Evolutionary conservation across 1,140 invertebrate species (phyloP), one percentile per base, ranked within the genome.

Genomic region (Habropoda laboriosa): DNA sequence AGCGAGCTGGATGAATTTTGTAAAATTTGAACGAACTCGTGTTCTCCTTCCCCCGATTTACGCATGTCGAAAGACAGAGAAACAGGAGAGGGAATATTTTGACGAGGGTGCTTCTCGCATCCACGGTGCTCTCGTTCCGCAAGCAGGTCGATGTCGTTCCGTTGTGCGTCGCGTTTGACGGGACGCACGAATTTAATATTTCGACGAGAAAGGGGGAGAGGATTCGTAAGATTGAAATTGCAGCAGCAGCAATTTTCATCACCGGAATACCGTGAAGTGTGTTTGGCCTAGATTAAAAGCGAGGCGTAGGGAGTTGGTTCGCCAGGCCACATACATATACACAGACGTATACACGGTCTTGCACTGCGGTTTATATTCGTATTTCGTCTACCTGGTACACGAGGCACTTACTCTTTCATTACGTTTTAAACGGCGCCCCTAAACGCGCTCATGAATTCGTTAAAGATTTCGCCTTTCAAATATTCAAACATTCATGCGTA

Each of bases 271-370:
- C 21, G 38, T 60, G 76, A 63, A 79, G 68, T 71, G 68, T 61
- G 77, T 73, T 73, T 79, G 77, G 58, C 77, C 68, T 57, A 63
- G 68, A 79, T 79, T 79, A 73, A 79, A 79, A 73, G 49, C 58
- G 77, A 73, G 30, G 27, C 47, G 30, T n/a, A 47, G 18, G 68
- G 45, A 61, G 55, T 49, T 42, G 75, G 32, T 35, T 60, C 27
- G 24, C 42, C 8, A n/a, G n/a, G 8, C 30, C 18, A 8, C 51
- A 4, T n/a, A n/a, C n/a, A n/a, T n/a, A n/a, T n/a, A n/a, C n/a
- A n/a, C n/a, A n/a, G n/a, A n/a, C n/a, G n/a, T n/a, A n/a, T n/a
- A n/a, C 27, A 27, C n/a, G 45, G 6, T 3, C 32, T 18, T 6
- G 24, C 16, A 40, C 32, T 42, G 58, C 68, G 68, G 58, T 73